Conservation (phyloP, 2,797 vertebrate species). For the Cynopterus sphinx region DNA sequence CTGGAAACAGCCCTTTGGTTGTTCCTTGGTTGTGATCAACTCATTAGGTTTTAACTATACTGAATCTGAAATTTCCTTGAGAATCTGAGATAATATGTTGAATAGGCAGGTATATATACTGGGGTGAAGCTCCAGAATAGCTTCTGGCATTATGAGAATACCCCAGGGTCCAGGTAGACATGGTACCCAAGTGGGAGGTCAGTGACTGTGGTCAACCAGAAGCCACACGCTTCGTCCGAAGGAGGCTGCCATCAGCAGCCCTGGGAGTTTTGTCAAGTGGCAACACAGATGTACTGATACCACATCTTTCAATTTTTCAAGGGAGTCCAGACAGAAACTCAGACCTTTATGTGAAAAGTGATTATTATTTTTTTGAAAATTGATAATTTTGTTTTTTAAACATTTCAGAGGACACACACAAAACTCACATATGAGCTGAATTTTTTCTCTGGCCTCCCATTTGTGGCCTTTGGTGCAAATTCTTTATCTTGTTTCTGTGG, state of each 20-base stretch:
- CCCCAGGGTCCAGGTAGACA: neutral
- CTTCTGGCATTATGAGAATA: neutral
- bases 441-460: neutral
- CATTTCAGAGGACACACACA: neutral
- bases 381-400: neutral
- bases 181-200: neutral
- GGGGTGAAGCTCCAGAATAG: neutral
- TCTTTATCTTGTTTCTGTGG: neutral
- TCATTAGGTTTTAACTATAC: neutral
- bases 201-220: neutral
- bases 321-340: neutral
- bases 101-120: neutral
- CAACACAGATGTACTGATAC: neutral
- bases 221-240: too few relatives aligned
- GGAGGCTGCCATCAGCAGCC: neutral
- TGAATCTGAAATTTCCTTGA: slow-evolving; percentile 15
- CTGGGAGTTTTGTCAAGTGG: neutral
- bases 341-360: neutral
- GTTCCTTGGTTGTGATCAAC: neutral
- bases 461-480: neutral
- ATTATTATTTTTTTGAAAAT: neutral
- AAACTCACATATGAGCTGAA: neutral
- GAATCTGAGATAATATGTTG: neutral
- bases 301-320: neutral
- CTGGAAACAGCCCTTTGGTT: neutral